Evolutionary conservation across 1,140 invertebrate genomes (phyloP), one percentile per base, ranked within the genome.

Genomic region (Chelonus insularis): DNA sequence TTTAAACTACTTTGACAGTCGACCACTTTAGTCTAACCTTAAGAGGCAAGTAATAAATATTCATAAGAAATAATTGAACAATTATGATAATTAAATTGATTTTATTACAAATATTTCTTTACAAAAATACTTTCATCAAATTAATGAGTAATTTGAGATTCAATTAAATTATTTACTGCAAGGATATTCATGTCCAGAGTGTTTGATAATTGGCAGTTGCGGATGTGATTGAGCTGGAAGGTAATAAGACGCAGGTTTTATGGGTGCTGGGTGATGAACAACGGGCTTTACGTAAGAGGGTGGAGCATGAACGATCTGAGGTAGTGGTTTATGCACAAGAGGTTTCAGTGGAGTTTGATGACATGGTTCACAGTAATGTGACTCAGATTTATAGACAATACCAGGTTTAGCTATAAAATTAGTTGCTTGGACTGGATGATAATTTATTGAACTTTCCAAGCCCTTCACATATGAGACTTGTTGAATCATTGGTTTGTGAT

Each of bases 391-490:
- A 25, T 66, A 61, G 4, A 70, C 32, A 1, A 68, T 54, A 9
- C 48, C 7, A 0, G 71, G 63, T 3, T 63, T 52, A 37, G 57
- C 18, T 14, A 63, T 5, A 37, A 34, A 57, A 57, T 25, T 23
- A 34, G 5, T 32, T 51, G 48, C 18, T 21, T 52, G 52, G 14
- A 20, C 5, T 9, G 37, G 0, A 20, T 56, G 60, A 45, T 57
- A 62, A 20, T 57, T 32, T 36, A 65, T 16, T 47, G 54, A 60
- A 29, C 3, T 3, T 4, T 7, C 7, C 25, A 3, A 29, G 25
- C 25, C 7, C 4, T 64, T 60, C 0, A 63, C 39, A n/a, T 67
- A 67, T 5, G 57, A 57, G 8, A 68, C 48, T 16, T 69, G 67
- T n/a, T 67, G 67, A 4, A 50, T 9, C 43, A 63, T 37, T 25